Conservation (phyloP, 1,140 invertebrate genomes). For the Lepidotrigona ventralis region DNA sequence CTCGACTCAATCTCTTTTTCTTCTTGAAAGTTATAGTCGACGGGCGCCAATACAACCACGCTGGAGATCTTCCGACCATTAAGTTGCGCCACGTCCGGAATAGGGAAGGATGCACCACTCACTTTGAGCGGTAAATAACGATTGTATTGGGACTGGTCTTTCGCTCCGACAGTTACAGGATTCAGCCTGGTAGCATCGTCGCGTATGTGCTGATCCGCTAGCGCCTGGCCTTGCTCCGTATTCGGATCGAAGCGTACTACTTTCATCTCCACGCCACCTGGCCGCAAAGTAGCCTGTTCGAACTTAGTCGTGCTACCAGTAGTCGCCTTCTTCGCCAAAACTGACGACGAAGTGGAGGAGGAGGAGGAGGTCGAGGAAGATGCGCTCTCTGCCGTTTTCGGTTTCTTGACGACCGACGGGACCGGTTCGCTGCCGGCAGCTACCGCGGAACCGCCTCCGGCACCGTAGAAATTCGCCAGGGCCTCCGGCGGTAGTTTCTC, state of each 20-base stretch:
- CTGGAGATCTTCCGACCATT: conserved; percentile 88
- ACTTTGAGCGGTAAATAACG: conserved; percentile 91
- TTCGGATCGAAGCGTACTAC: conserved; percentile 89
- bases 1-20: conserved; percentile 70
- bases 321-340: conserved; percentile 74
- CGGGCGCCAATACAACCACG: conserved; percentile 90
- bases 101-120: conserved; percentile 89
- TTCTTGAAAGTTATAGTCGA: conserved; percentile 83
- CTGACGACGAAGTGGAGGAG: conserved; percentile 40
- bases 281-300: conserved; percentile 78
- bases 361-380: conserved; percentile 21
- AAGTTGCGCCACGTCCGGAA: conserved; percentile 87
- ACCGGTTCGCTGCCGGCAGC: conserved; percentile 86
- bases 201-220: conserved; percentile 87
- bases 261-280: conserved; percentile 89
- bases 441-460: conserved; percentile 84
- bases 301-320: conserved; percentile 75
- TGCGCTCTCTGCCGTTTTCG: conserved; percentile 58
- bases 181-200: conserved; percentile 87
- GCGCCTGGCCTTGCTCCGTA: conserved; percentile 85
- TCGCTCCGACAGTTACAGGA: conserved; percentile 85
- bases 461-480: conserved; percentile 90
- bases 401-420: conserved; percentile 83
- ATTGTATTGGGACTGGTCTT: conserved; percentile 85
- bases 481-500: conserved; percentile 92